These are phyloP conservation scores for Stenotaenia linearis DNA, from an alignment of 2,888 invertebrate genomes.

Conservation along the genomic window DNA sequence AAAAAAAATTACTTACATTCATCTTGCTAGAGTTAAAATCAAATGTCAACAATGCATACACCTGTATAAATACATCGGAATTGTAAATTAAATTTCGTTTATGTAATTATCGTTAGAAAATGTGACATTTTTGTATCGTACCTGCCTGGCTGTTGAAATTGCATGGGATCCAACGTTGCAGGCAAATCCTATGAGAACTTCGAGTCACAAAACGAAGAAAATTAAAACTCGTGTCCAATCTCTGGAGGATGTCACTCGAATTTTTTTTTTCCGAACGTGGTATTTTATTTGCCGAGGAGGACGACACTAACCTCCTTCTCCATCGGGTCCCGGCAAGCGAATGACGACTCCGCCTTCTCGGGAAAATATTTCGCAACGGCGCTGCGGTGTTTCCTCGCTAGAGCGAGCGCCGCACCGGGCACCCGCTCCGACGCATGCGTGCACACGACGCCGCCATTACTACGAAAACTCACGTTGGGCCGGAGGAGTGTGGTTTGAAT, in stretches of 20 bases:
- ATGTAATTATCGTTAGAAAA: too few species aligned
- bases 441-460: background rate
- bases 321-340: conserved; percentile 11
- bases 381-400: background rate
- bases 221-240: background rate
- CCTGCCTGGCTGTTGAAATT: background rate
- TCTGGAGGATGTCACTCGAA: background rate
- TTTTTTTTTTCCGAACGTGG: background rate
- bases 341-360: background rate
- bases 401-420: background rate
- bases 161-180: background rate
- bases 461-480: background rate
- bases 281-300: background rate
- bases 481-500: conserved; percentile 8
- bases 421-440: background rate
- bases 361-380: conserved; percentile 7
- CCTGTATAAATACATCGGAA: background rate
- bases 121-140: background rate
- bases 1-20: background rate
- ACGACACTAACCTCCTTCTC: conserved; percentile 15
- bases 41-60: background rate
- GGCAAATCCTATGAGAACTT: background rate
- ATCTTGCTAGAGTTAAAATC: background rate
- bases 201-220: background rate
- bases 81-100: too few species aligned